These are phyloP conservation scores for Crioceris asparagi DNA, from an alignment of 2,888 invertebrate species.

Conservation along the genomic window DNA sequence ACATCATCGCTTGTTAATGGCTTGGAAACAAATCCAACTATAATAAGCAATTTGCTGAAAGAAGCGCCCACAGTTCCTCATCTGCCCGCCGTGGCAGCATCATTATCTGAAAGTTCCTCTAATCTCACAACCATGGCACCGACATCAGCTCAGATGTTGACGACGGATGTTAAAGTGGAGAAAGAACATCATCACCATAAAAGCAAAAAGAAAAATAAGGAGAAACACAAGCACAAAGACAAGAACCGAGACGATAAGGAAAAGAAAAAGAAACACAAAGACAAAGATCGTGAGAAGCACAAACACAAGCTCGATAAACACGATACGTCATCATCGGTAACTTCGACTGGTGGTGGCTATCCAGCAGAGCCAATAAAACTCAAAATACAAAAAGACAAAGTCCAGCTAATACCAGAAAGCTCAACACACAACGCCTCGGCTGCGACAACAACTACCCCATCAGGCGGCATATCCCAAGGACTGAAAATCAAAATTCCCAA, in stretches of 20 bases:
- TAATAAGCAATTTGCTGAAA: conserved; percentile 60
- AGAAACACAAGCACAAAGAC: conserved; percentile 71
- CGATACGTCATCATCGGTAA: conserved; percentile 5
- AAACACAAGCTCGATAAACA: conserved; percentile 60
- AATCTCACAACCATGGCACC: no score
- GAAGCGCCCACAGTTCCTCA: conserved; percentile 37
- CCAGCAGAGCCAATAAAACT: conserved; percentile 42
- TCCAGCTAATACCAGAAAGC: conserved; percentile 19
- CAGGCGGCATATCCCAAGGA: conserved; percentile 38
- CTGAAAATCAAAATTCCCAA: conserved; percentile 76
- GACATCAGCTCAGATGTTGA: conserved; percentile 14
- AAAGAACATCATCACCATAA: conserved; percentile 33
- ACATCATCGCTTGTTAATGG: conserved; percentile 44
- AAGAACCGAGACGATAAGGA: conserved; percentile 55
- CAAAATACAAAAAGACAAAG: conserved; percentile 34
- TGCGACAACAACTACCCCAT: not conserved
- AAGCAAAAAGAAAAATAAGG: conserved; percentile 58
- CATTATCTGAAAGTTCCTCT: conserved; percentile 12
- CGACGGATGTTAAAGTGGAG: conserved; percentile 24
- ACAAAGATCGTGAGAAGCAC: conserved; percentile 45
- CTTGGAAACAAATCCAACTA: conserved; percentile 60
- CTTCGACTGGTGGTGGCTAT: conserved; percentile 16
- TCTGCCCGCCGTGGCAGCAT: conserved; percentile 28
- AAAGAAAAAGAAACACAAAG: conserved; percentile 64
- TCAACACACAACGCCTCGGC: conserved; percentile 6